Conservation (phyloP, 2,888 invertebrate species). For the Rotaria socialis region DNA sequence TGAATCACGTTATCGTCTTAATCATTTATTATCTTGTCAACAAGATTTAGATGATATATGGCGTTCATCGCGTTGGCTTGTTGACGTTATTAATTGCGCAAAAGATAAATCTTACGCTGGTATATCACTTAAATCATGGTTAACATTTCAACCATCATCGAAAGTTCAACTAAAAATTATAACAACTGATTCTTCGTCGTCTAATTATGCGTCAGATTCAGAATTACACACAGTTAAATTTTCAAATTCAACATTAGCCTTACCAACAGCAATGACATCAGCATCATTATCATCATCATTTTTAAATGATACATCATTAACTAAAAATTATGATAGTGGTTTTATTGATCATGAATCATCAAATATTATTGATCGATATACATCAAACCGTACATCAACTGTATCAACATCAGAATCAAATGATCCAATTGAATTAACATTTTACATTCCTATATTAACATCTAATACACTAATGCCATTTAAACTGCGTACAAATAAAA, state of each 20-base stretch:
- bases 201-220: conserved; percentile 16
- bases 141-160: background rate
- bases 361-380: background rate
- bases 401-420: background rate
- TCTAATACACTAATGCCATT: background rate
- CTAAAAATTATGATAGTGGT: background rate
- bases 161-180: background rate
- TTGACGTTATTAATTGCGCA: conserved; percentile 88
- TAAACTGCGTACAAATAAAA: background rate
- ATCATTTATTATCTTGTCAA: conserved; percentile 77
- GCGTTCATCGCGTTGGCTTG: conserved; percentile 90
- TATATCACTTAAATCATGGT: conserved; percentile 21
- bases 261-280: conserved; percentile 16
- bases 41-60: conserved; percentile 79
- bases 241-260: background rate
- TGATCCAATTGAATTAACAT: conserved; percentile 23
- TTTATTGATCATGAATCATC: conserved; percentile 32
- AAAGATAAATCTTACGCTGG: conserved; percentile 67
- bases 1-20: conserved; percentile 76
- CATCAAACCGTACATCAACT: background rate
- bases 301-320: conserved; percentile 2
- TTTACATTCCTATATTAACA: conserved; percentile 29
- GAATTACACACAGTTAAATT: conserved; percentile 8
- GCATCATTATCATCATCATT: background rate
- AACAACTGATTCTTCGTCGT: background rate